Evolutionary conservation across 2,888 invertebrate genomes (phyloP).

Genomic region (Congeria kusceri): DNA sequence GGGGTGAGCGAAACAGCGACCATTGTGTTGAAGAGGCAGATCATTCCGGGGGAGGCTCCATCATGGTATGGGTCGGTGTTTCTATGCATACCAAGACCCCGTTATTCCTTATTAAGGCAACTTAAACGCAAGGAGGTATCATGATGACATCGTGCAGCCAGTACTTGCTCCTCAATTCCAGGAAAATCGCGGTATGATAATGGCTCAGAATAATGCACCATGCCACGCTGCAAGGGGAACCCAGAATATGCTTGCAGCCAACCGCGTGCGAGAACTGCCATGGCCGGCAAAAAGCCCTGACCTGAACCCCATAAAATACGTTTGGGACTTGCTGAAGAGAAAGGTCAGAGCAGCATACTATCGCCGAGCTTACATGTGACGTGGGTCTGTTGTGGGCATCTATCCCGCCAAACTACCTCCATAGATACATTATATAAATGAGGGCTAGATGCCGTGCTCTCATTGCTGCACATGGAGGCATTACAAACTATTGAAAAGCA

Average conservation of each 20-base stretch:
- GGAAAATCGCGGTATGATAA: conserved; percentile 9
- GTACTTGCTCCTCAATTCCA: conserved; percentile 7
- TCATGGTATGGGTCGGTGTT: conserved; percentile 37
- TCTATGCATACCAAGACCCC: conserved; percentile 25
- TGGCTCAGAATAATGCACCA: neutral
- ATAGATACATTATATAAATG: too few species aligned
- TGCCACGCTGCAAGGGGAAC: neutral
- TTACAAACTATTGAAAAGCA: too few species aligned
- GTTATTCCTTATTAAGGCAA: conserved; percentile 7
- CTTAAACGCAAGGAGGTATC: conserved; percentile 28
- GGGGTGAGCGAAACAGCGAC: conserved; percentile 18
- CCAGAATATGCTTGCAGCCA: neutral
- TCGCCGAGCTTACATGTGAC: neutral
- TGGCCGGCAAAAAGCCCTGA: neutral
- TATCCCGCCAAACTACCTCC: too few species aligned
- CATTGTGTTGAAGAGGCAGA: conserved; percentile 31
- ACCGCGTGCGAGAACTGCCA: neutral
- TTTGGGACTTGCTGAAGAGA: neutral
- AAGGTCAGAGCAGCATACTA: neutral
- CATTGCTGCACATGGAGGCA: too few species aligned
- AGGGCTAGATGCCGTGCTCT: too few species aligned
- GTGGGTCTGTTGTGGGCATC: too few species aligned
- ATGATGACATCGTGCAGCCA: conserved; percentile 22
- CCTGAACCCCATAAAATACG: neutral
- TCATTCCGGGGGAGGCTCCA: conserved; percentile 26